phyloP scores from a whole-genome alignment of 2,888 invertebrate genomes.

The Aporophyla nigra region DNA sequence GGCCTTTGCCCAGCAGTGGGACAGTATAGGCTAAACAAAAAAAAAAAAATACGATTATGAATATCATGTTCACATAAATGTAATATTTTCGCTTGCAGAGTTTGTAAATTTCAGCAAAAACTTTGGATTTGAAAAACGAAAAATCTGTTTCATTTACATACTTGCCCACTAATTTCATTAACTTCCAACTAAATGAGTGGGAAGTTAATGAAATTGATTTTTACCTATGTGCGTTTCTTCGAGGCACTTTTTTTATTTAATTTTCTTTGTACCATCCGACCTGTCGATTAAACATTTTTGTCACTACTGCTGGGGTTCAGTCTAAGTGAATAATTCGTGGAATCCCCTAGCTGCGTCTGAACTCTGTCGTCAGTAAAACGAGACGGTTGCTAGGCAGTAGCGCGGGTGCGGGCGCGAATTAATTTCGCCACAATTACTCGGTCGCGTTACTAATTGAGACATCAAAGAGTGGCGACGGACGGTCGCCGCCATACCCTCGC shows the following conservation, averaged over 20 bases:
- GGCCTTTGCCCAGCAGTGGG: too few species aligned
- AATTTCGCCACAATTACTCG: conserved; percentile 89
- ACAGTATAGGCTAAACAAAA: too few species aligned
- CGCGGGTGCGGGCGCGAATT: conserved; percentile 79
- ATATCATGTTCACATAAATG: too few species aligned
- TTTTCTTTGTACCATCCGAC: conserved; percentile 2
- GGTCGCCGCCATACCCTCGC: conserved; percentile 71
- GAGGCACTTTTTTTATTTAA: background rate
- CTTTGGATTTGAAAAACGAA: too few species aligned
- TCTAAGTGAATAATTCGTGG: conserved; percentile 27
- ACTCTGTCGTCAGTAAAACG: conserved; percentile 53
- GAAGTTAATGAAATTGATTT: too few species aligned
- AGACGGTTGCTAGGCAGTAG: conserved; percentile 64
- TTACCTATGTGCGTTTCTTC: too few species aligned
- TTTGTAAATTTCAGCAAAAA: too few species aligned
- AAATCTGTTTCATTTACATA: too few species aligned
- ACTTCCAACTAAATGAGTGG: too few species aligned
- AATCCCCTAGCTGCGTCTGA: conserved; percentile 17
- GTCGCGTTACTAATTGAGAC: conserved; percentile 90
- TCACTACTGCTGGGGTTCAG: background rate
- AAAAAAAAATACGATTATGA: background rate
- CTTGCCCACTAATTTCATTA: too few species aligned
- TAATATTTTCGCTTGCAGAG: too few species aligned
- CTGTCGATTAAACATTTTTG: conserved; percentile 1
- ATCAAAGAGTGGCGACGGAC: conserved; percentile 85